Evolutionary conservation across 2,888 invertebrate species (phyloP), one percentile per base, ranked within the genome.

Genomic region (Eupelmus urozonus): DNA sequence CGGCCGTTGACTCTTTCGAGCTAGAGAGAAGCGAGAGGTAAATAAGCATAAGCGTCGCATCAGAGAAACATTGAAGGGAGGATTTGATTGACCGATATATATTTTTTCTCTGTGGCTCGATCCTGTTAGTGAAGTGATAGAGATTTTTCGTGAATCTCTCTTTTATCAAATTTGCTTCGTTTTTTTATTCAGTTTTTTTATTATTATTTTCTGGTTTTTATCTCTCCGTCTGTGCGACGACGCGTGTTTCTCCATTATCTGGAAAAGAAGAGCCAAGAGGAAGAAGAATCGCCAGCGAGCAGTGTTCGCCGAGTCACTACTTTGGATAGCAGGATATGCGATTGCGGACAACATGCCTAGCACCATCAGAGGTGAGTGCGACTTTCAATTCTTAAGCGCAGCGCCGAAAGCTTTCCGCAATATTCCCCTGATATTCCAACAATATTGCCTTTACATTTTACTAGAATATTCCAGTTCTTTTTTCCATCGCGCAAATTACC

Each of bases 281-380:
- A 55, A 49, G 25, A 55, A 49, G 4, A 25, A 25, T 65, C n/a
- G 25, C 29, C 45, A 16, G 40, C 67, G 42, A 60, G 40, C 53
- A 55, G 76, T 63, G 70, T 13, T 40, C 34, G 9, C 20, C 4
- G 63, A 53, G 53, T 20, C 20, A 25, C 40, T 62, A 45, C 25
- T 27, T 29, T 23, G 87, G 85, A 87, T 85, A 88, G 82, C 85
- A 85, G 88, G 88, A 88, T 88, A 89, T 89, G 89, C 84, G 70
- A 87, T 85, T 86, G 82, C 80, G 80, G 86, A 87, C 89, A 89
- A 82, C 80, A 89, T 89, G 89, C 89, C 89, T 81, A 89, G 89
- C 86, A 89, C 89, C 74, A 89, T 89, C 85, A 86, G 89, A 89
- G 89, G 89, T 89, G 81, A 87, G 87, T 84, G 9, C 34, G 5